Percentiles rank a stretch among this genome's conserved stretches.
Conservation (phyloP, 2,113 vertebrate species). For the Tragelaphus strepsiceros region DNA sequence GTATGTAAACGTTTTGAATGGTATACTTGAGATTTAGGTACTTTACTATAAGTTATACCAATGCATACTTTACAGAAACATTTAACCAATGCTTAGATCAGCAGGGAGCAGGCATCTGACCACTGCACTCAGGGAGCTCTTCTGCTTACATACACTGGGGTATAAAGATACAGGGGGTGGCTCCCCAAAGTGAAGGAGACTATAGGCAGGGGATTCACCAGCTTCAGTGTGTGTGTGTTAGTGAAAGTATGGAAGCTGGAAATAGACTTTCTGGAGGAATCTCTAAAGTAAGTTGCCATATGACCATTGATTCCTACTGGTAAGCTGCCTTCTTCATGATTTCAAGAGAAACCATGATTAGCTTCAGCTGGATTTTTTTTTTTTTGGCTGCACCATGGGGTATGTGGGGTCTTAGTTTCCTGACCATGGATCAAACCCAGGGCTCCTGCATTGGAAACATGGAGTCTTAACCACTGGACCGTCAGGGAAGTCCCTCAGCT, state of each 20-base stretch:
- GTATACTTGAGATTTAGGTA: not conserved
- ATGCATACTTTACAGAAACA: not conserved
- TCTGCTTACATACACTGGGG: not conserved
- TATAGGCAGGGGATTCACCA: not conserved
- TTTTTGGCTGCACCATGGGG: not conserved
- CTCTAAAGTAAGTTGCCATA: not conserved
- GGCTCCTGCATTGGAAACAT: not conserved
- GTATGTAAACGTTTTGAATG: not conserved
- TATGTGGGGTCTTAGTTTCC: not conserved
- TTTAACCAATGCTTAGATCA: conserved; percentile 23
- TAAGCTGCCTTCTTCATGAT: not conserved
- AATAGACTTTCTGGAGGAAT: conserved; percentile 5
- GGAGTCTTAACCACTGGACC: not conserved
- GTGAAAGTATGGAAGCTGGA: not conserved
- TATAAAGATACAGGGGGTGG: not conserved
- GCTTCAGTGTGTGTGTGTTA: not conserved
- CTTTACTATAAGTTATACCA: not conserved
- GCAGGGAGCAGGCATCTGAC: not conserved
- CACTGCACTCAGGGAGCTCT: not conserved
- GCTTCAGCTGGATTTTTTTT: not conserved
- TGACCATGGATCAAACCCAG: not conserved
- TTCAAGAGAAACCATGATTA: not conserved
- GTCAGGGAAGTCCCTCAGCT: not conserved
- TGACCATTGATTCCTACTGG: not conserved
- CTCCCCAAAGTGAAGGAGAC: not conserved